Percentiles rank a stretch among this genome's conserved stretches.
phyloP scores from a whole-genome alignment of 2,113 vertebrate genomes.

The Paramormyrops kingsleyae region DNA sequence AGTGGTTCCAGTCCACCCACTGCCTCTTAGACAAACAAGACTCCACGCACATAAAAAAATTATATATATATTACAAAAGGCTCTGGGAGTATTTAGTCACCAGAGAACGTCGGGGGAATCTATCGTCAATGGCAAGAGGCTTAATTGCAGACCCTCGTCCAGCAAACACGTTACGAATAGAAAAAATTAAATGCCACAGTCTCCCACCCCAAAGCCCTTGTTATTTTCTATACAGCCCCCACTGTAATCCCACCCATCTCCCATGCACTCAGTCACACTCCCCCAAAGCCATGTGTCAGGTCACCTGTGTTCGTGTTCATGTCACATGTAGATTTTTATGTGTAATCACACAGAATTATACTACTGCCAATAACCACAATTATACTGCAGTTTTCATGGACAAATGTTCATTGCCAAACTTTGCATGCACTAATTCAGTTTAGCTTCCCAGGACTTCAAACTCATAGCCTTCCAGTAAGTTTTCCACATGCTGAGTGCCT shows the following conservation, averaged over 20 bases:
- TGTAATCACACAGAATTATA: not conserved
- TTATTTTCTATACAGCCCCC: not conserved
- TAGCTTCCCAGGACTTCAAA: not conserved
- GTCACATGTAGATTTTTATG: not conserved
- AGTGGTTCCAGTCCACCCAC: not conserved
- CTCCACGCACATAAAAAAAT: not conserved
- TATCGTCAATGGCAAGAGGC: not conserved
- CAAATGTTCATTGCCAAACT: not conserved
- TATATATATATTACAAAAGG: not conserved
- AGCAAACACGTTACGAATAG: not conserved
- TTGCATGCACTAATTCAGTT: not conserved
- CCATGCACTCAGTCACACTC: not conserved
- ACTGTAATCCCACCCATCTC: not conserved
- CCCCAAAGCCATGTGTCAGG: not conserved
- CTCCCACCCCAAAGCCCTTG: not conserved
- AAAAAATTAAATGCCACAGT: not conserved
- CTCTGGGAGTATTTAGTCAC: not conserved
- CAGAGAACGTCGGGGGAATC: not conserved
- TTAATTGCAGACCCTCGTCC: not conserved
- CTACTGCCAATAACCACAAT: not conserved
- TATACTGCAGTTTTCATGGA: not conserved
- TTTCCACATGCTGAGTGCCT: not conserved
- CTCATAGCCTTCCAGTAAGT: not conserved
- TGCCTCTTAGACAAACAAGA: not conserved
- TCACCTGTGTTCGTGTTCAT: not conserved